phyloP scores from a whole-genome alignment of 2,797 vertebrate genomes.

The Danio choprae region DNA sequence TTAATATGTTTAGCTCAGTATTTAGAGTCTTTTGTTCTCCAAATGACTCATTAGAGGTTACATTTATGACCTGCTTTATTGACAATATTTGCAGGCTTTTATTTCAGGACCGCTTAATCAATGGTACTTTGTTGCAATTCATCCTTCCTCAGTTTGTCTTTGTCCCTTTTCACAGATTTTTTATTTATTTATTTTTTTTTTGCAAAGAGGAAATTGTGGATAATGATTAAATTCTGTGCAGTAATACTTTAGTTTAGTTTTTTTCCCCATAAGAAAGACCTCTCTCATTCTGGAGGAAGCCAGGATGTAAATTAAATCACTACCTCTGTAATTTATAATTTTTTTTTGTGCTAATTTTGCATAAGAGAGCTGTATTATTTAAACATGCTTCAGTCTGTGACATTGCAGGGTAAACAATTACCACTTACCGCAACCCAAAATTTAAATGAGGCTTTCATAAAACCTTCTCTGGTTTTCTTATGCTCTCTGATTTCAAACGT shows the following conservation, averaged over 20 bases:
- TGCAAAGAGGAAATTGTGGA: neutral
- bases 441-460: conserved; percentile 30
- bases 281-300: neutral
- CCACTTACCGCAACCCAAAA: conserved; percentile 13
- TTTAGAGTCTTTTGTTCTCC: conserved; percentile 54
- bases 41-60: conserved; percentile 45
- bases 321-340: neutral
- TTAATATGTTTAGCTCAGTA: conserved; percentile 60
- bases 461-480: conserved; percentile 9
- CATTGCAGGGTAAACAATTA: conserved; percentile 14
- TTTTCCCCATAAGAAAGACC: neutral
- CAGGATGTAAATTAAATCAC: conserved; percentile 24
- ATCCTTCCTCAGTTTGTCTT: conserved; percentile 5
- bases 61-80: conserved; percentile 48
- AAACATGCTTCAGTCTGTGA: conserved; percentile 20
- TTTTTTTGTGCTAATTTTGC: neutral
- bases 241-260: neutral
- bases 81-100: conserved; percentile 39
- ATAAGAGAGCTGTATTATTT: neutral
- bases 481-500: conserved; percentile 25
- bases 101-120: conserved; percentile 22
- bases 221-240: conserved; percentile 6
- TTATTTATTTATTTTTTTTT: neutral
- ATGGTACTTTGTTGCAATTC: conserved; percentile 34
- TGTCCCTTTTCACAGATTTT: conserved; percentile 9